These are phyloP conservation scores for Pipistrellus pipistrellus DNA, from an alignment of 2,797 vertebrate species.

Conservation along the genomic window DNA sequence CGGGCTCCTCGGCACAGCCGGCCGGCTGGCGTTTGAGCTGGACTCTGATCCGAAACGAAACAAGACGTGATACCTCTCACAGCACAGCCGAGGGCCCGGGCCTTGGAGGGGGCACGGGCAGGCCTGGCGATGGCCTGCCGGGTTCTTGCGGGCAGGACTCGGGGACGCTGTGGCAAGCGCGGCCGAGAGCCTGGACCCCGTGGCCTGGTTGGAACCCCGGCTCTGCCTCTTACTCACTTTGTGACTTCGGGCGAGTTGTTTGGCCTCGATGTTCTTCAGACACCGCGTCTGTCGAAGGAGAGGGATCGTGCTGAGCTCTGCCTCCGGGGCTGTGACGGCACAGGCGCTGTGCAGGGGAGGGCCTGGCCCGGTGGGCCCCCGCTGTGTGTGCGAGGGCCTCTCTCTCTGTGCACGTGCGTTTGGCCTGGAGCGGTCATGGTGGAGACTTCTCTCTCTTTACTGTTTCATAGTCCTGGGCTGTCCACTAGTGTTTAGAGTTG, in stretches of 20 bases:
- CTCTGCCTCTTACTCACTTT: neutral
- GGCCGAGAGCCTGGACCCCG: neutral
- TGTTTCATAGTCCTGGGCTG: neutral
- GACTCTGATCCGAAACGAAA: neutral
- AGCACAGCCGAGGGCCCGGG: neutral
- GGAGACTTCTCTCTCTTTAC: conserved; percentile 1
- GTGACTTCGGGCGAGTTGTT: neutral
- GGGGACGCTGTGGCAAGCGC: neutral
- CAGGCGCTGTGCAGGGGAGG: neutral
- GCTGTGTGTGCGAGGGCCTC: fast-evolving
- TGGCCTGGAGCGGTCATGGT: neutral
- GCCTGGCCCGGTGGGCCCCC: fast-evolving
- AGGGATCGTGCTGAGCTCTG: fast-evolving
- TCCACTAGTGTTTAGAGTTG: too few relatives aligned
- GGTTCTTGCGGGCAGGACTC: neutral
- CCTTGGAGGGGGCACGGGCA: neutral
- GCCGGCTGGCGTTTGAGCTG: neutral
- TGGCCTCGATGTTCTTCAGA: neutral
- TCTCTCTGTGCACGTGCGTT: neutral
- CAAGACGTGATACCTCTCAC: neutral
- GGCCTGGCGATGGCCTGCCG: neutral
- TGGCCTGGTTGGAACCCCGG: neutral
- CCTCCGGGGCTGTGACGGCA: fast-evolving
- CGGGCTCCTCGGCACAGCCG: neutral
- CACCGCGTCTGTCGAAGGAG: neutral